These are phyloP conservation scores for Argyrosomus japonicus DNA, from an alignment of 2,113 vertebrate species.

Conservation along the genomic window DNA sequence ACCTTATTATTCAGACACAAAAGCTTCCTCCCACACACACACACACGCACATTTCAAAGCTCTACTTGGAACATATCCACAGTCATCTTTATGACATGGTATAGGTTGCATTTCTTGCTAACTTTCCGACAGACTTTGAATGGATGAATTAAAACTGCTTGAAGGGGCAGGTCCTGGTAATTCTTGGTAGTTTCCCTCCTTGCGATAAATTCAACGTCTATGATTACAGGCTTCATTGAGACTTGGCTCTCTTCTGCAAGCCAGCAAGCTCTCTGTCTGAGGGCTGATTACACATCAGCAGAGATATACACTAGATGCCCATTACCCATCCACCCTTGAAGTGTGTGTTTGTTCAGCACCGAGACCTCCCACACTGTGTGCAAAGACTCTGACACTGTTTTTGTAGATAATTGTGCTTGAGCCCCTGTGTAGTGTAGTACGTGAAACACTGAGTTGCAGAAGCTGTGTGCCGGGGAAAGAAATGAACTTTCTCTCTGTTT, in stretches of 20 bases:
- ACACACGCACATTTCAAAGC: constrained; percentile 4
- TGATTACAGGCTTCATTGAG: constrained; percentile 49
- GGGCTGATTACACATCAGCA: constrained; percentile 39
- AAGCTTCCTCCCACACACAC: constrained; percentile 25
- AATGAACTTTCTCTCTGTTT: background rate
- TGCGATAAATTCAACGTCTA: background rate
- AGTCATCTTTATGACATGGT: background rate
- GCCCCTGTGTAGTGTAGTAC: background rate
- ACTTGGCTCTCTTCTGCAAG: background rate
- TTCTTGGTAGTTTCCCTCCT: constrained; percentile 22
- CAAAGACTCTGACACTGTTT: background rate
- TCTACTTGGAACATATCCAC: background rate
- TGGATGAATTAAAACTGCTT: background rate
- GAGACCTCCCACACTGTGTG: constrained; percentile 54
- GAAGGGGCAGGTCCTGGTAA: background rate
- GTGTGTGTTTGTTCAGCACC: constrained; percentile 48
- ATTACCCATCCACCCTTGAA: constrained; percentile 40
- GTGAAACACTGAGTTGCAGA: constrained; percentile 30
- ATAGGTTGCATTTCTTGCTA: constrained; percentile 2
- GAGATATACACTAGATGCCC: constrained; percentile 26
- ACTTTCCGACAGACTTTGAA: background rate
- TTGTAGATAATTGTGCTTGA: constrained; percentile 26
- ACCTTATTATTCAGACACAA: constrained; percentile 54
- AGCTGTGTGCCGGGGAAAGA: background rate
- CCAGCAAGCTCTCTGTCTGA: constrained; percentile 30